Evolutionary conservation across 2,113 vertebrate genomes (phyloP).

Genomic region (Ptychochromis oligacanthus): DNA sequence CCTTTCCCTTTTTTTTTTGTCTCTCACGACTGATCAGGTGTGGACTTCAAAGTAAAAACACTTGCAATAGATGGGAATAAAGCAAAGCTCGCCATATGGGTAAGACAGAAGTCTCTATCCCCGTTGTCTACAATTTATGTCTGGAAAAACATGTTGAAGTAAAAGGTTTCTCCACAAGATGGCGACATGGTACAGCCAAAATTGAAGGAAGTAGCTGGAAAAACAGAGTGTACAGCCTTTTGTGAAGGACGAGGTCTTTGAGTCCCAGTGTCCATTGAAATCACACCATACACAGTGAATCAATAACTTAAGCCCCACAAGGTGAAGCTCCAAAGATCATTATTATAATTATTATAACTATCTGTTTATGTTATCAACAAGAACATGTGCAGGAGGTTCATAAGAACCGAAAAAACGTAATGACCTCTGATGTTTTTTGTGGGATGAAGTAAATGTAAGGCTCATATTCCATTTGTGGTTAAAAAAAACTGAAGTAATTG

Average conservation of each 20-base stretch:
- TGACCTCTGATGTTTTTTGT: background rate
- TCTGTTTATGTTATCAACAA: no score
- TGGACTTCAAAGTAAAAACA: conserved; percentile 99
- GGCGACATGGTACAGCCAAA: conserved; percentile 37
- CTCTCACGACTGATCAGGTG: conserved; percentile 79
- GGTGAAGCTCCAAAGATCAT: background rate
- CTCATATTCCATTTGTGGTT: background rate
- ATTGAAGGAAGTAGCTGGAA: background rate
- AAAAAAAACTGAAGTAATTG: no score
- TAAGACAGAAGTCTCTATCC: conserved; percentile 64
- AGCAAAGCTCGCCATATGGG: conserved; percentile 98
- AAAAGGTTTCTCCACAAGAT: conserved; percentile 28
- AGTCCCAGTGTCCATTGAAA: background rate
- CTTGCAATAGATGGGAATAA: conserved; percentile 96
- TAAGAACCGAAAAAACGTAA: background rate
- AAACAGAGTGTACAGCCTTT: no score
- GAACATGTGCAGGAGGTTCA: background rate
- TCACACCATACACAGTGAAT: background rate
- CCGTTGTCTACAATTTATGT: background rate
- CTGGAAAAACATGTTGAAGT: conserved; percentile 51
- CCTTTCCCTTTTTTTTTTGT: background rate
- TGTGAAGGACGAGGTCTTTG: background rate
- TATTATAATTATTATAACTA: no score
- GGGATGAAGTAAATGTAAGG: background rate
- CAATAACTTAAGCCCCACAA: background rate